Evolutionary conservation across 2,113 vertebrate genomes (phyloP).

Genomic region (Nannobrachium achirus): DNA sequence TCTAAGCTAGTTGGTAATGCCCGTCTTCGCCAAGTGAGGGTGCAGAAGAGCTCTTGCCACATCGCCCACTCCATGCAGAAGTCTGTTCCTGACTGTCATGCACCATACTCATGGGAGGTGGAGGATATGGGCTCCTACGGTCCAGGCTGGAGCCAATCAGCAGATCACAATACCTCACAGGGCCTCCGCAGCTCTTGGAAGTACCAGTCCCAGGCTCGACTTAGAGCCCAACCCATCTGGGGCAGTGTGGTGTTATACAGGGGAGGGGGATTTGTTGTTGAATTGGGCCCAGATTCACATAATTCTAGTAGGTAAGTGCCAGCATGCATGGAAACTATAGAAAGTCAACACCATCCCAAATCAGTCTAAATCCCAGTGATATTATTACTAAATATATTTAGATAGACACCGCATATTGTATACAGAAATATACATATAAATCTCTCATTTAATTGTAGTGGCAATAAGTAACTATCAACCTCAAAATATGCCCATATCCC

Average conservation of each 20-base stretch:
- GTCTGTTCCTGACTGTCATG: slow-evolving; percentile 73
- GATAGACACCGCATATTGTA: no score
- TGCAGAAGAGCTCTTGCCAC: slow-evolving; percentile 82
- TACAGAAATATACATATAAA: no score
- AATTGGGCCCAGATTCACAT: slow-evolving; percentile 82
- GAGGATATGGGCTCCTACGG: slow-evolving; percentile 86
- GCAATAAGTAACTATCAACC: no score
- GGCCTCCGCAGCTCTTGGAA: slow-evolving; percentile 77
- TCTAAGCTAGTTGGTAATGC: slow-evolving; percentile 90
- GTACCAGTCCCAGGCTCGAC: slow-evolving; percentile 85
- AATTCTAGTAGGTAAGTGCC: slow-evolving; percentile 83
- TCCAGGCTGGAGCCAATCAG: slow-evolving; percentile 81
- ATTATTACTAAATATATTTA: no score
- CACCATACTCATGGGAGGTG: slow-evolving; percentile 84
- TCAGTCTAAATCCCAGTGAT: no score
- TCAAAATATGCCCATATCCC: no score
- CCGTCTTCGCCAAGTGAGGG: slow-evolving; percentile 90
- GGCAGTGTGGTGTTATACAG: slow-evolving; percentile 85
- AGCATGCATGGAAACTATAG: no score
- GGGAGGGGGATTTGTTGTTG: slow-evolving; percentile 89
- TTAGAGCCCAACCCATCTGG: slow-evolving; percentile 83
- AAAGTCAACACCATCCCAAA: no score
- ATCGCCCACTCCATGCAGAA: slow-evolving; percentile 72
- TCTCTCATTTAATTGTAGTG: no score
- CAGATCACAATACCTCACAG: slow-evolving; percentile 55